Evolutionary conservation across 2,888 invertebrate species (phyloP).

Genomic region (Ophioninae sp.): DNA sequence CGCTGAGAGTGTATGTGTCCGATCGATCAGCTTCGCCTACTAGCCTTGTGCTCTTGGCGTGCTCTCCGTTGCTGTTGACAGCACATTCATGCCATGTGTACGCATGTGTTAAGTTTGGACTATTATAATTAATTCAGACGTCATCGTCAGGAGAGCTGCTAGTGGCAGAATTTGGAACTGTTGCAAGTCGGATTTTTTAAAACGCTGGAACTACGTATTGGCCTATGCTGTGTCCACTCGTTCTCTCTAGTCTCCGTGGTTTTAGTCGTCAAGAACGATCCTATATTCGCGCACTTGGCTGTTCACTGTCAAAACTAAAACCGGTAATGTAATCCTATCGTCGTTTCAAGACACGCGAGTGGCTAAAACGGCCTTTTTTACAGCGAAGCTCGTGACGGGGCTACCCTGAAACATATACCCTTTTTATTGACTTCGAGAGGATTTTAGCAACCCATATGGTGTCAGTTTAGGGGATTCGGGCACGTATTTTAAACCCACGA

Average conservation of each 20-base stretch:
- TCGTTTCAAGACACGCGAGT: neutral
- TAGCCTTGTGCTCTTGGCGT: no score
- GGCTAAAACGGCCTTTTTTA: neutral
- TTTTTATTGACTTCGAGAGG: constrained; percentile 61
- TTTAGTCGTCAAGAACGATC: neutral
- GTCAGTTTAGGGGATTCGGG: constrained; percentile 33
- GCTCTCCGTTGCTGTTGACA: no score
- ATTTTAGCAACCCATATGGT: constrained; percentile 42
- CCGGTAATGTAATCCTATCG: neutral
- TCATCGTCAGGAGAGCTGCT: no score
- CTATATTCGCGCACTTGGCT: neutral
- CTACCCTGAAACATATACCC: constrained; percentile 20
- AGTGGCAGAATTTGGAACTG: no score
- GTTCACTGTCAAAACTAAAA: neutral
- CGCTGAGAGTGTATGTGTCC: no score
- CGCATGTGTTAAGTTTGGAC: no score
- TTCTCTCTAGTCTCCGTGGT: neutral
- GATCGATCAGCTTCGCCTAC: no score
- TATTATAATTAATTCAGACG: no score
- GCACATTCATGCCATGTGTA: no score
- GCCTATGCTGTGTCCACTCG: no score
- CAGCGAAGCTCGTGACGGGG: constrained; percentile 9
- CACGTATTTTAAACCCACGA: constrained; percentile 81
- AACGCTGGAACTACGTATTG: no score
- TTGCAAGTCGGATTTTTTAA: no score